phyloP scores from a whole-genome alignment of 2,113 vertebrate species.

The Tragulus kanchil region DNA sequence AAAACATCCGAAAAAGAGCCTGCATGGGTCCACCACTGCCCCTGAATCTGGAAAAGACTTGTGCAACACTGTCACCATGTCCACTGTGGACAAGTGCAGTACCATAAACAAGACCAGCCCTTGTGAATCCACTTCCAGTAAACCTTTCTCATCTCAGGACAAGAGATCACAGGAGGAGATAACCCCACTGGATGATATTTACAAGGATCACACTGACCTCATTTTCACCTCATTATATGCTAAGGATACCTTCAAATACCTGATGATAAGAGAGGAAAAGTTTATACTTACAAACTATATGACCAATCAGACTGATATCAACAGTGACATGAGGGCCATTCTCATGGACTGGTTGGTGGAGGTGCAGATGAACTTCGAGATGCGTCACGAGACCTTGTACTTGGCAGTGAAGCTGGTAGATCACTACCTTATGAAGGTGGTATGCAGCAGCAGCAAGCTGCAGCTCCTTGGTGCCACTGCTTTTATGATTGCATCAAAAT shows the following conservation, averaged over 20 bases:
- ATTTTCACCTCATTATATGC: constrained; percentile 90
- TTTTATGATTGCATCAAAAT: constrained; percentile 96
- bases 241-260: constrained; percentile 94
- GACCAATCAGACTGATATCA: constrained; percentile 91
- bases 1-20: too few species aligned
- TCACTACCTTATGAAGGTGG: constrained; percentile 91
- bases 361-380: constrained; percentile 93
- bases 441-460: constrained; percentile 89
- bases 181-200: constrained; percentile 88
- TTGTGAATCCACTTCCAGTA: not conserved
- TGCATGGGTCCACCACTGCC: not conserved
- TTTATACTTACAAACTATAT: constrained; percentile 93
- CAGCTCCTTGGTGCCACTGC: constrained; percentile 95
- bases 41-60: not conserved
- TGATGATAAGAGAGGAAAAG: constrained; percentile 94
- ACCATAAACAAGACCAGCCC: not conserved
- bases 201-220: constrained; percentile 88
- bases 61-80: not conserved
- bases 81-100: not conserved
- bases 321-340: constrained; percentile 92
- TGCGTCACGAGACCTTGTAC: constrained; percentile 96
- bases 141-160: not conserved
- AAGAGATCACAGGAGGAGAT: constrained; percentile 57
- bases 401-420: constrained; percentile 96
- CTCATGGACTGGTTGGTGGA: constrained; percentile 98